Percentiles rank a stretch among this genome's conserved stretches.
phyloP scores from a whole-genome alignment of 92 coral and sea anemone species.

The Palythoa caribaeorum region DNA sequence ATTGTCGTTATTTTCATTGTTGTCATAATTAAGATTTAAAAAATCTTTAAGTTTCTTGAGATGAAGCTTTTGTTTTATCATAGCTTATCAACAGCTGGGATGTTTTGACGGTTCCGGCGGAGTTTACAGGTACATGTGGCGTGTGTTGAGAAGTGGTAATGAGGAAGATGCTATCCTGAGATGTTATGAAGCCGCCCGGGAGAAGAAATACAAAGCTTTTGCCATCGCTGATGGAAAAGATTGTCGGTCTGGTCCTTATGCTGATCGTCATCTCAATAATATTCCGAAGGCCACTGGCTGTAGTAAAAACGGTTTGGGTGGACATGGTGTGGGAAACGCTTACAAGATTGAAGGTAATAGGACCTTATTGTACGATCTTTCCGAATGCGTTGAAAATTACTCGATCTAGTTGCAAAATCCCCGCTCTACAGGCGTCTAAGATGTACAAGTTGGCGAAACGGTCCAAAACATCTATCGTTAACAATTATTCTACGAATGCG shows the following conservation, averaged over 20 bases:
- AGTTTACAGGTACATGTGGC: conserved; percentile 26
- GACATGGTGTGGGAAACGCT: neutral
- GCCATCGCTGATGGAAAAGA: conserved; percentile 22
- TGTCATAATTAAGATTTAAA: no score
- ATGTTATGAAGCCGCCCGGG: conserved; percentile 25
- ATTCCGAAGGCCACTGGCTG: conserved; percentile 12
- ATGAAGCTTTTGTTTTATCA: no score
- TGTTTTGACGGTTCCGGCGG: conserved; percentile 23
- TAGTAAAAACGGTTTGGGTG: neutral
- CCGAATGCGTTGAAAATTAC: no score
- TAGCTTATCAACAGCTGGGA: conserved; percentile 28
- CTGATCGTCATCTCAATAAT: neutral
- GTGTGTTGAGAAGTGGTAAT: conserved; percentile 23
- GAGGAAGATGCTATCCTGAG: conserved; percentile 34
- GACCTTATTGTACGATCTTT: no score
- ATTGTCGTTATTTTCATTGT: no score
- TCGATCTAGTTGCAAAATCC: no score
- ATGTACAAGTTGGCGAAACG: no score
- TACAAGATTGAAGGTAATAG: conserved; percentile 9
- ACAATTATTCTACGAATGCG: no score
- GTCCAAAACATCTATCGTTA: no score
- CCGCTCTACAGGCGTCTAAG: no score
- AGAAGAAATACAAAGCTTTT: conserved; percentile 28
- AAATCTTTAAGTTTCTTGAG: no score
- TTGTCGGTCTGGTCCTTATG: conserved; percentile 29